phyloP scores from a whole-genome alignment of 35 echinoderm and acorn worm genomes.

The Stichopus chloronotus region DNA sequence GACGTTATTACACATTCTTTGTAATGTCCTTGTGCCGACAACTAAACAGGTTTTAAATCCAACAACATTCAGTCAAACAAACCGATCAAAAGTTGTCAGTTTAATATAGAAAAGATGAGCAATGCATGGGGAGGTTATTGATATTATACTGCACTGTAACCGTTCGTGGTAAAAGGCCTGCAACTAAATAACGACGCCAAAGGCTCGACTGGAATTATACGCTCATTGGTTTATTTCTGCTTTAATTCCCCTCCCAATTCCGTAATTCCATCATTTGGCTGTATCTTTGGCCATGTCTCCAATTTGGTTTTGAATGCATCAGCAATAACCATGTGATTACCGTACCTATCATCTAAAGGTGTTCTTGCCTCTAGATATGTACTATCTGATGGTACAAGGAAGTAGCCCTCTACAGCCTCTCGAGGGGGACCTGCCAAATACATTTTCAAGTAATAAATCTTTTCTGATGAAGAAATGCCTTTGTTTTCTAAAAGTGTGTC shows the following conservation, averaged over 20 bases:
- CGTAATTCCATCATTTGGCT: conserved; percentile 16
- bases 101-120: neutral
- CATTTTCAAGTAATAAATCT: conserved; percentile 31
- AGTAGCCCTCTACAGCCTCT: conserved; percentile 21
- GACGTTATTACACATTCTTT: too few relatives aligned
- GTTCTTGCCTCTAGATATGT: conserved; percentile 17
- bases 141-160: neutral
- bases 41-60: neutral
- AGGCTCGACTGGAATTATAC: too few relatives aligned
- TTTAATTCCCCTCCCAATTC: too few relatives aligned
- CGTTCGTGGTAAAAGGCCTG: too few relatives aligned
- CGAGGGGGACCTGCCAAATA: conserved; percentile 29
- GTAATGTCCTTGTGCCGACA: too few relatives aligned
- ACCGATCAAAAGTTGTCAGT: neutral
- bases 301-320: conserved; percentile 21
- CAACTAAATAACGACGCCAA: too few relatives aligned
- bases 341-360: conserved; percentile 17
- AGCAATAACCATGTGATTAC: conserved; percentile 34
- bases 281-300: conserved; percentile 24
- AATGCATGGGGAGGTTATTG: neutral
- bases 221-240: too few relatives aligned
- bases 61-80: neutral
- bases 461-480: conserved; percentile 19
- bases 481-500: conserved; percentile 21
- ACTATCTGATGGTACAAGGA: neutral